Evolutionary conservation across 2,888 invertebrate genomes (phyloP), one percentile per base, ranked within the genome.

Genomic region (Saturnia pavonia): DNA sequence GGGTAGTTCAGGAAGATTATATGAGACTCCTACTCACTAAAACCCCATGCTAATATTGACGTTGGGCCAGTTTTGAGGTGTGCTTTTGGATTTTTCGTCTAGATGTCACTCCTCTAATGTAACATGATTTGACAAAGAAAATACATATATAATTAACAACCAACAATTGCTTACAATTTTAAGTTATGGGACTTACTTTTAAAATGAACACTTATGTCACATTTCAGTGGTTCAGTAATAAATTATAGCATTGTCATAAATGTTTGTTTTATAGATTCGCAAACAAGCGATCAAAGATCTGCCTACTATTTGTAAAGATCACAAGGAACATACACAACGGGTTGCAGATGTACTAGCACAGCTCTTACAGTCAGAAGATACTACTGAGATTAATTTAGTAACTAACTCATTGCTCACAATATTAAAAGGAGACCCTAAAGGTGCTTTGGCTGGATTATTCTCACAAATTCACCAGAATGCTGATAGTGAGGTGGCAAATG

Each of bases 271-370:
- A 69, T 85, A 98, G 98, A 98, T 98, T 81, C 95, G 99, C 27
- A 98, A 98, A 83, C 98, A 98, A 94, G 99, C 98, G 19, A 98
- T 99, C 77, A 98, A 98, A 91, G 97, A 98, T 85, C 94, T 99
- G 74, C 98, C 99, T 16, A 94, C 95, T 63, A 93, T 99, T 72
- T 99, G 98, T 84, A 97, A 97, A 88, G 97, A 97, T 77, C 96
- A 96, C 72, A 96, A 97, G 77, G 97, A 97, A 76, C 96, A 97
- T 83, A 96, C 98, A 0, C 95, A 96, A 51, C 97, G 97, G 88
- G 97, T 99, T 80, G 97, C 98, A 16, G 98, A 99, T 87, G 98
- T 99, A 74, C 94, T 99, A 73, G 97, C 98, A 8, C 99, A 99
- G 86, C 93, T 99, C 65, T 92, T 99, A 72, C 97, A 98, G 85